Evolutionary conservation across 2,888 invertebrate genomes (phyloP).

Genomic region (Anthophora plumipes): DNA sequence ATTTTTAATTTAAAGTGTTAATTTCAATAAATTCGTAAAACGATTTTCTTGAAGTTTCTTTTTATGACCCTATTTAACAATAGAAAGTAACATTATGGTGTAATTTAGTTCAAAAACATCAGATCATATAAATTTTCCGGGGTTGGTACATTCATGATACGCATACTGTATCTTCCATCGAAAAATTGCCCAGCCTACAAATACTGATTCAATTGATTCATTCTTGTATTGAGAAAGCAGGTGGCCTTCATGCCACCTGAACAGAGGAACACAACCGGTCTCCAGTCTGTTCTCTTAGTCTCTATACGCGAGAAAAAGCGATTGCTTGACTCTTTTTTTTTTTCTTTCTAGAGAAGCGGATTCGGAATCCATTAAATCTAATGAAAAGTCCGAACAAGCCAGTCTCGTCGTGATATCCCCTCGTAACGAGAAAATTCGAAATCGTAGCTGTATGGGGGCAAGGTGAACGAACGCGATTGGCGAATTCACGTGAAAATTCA

Average conservation of each 20-base stretch:
- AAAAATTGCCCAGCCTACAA: background rate
- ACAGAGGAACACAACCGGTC: background rate
- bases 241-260: background rate
- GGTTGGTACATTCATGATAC: too few relatives aligned
- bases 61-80: too few relatives aligned
- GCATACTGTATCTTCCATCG: too few relatives aligned
- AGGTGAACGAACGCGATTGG: constrained; percentile 7
- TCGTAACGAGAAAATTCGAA: constrained; percentile 14
- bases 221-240: constrained; percentile 7
- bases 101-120: too few relatives aligned
- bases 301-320: background rate
- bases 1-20: too few relatives aligned
- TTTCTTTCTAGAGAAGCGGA: constrained; percentile 1
- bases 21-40: too few relatives aligned
- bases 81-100: too few relatives aligned
- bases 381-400: background rate
- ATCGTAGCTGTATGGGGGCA: constrained; percentile 2
- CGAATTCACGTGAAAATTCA: background rate
- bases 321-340: too few relatives aligned
- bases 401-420: background rate
- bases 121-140: too few relatives aligned
- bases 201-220: background rate
- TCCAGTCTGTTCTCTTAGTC: background rate
- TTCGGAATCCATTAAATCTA: constrained; percentile 23
- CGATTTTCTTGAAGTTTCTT: too few relatives aligned